A percentile compares a stretch with the other conserved stretches of the same genome.
These are phyloP conservation scores for Baccha elongata DNA, from an alignment of 2,888 invertebrate genomes.

Conservation along the genomic window DNA sequence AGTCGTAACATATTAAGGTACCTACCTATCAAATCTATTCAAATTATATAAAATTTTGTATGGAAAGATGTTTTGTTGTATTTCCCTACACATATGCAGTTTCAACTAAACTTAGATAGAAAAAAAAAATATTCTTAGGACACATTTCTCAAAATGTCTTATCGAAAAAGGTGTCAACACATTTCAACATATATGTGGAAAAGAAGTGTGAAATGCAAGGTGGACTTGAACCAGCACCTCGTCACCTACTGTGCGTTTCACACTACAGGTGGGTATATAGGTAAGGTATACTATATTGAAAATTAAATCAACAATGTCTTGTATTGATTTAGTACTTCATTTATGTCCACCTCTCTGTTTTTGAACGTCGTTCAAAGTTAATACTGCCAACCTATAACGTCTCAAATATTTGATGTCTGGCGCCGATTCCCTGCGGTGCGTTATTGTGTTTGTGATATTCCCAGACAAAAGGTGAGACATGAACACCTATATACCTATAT, in stretches of 20 bases:
- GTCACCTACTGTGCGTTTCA: conserved; percentile 36
- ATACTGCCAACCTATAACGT: conserved; percentile 22
- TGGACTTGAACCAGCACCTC: conserved; percentile 34
- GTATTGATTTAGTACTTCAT: conserved; percentile 22
- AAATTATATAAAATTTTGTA: too few relatives aligned
- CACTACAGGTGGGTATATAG: conserved; percentile 8
- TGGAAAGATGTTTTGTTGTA: too few relatives aligned
- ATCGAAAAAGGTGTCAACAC: conserved; percentile 32
- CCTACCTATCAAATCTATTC: too few relatives aligned
- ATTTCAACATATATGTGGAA: not conserved
- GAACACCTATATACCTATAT: conserved; percentile 17
- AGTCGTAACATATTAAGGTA: too few relatives aligned
- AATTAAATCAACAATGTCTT: conserved; percentile 16
- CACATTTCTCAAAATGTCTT: not conserved
- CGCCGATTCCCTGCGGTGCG: conserved; percentile 57
- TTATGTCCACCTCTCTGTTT: conserved; percentile 26
- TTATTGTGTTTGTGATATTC: conserved; percentile 32
- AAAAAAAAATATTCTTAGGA: not conserved
- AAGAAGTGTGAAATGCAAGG: conserved; percentile 46
- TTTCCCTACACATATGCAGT: too few relatives aligned
- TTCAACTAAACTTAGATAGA: too few relatives aligned
- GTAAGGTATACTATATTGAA: too few relatives aligned
- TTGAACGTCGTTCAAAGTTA: conserved; percentile 34
- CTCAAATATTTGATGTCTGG: conserved; percentile 29
- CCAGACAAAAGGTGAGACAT: conserved; percentile 50